Evolutionary conservation across 1,140 invertebrate genomes (phyloP).

Genomic region (Neodiprion pinetum): DNA sequence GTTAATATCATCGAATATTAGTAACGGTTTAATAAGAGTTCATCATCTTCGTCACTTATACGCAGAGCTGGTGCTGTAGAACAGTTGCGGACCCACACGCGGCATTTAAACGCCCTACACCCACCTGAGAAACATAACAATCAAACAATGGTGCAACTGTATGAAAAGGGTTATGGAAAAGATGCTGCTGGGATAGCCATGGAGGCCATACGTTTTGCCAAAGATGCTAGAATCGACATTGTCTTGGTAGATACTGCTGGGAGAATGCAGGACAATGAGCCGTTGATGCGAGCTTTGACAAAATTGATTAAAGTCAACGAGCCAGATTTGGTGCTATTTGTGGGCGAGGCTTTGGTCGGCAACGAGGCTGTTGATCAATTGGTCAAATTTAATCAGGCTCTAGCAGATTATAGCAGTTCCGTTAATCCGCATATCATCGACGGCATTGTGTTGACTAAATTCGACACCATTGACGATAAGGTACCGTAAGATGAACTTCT

Average conservation of each 20-base stretch:
- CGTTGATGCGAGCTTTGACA: slow-evolving; percentile 94
- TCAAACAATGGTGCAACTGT: slow-evolving; percentile 88
- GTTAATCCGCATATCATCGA: slow-evolving; percentile 93
- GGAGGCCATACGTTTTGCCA: slow-evolving; percentile 92
- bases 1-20: background rate
- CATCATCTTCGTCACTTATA: slow-evolving; percentile 15
- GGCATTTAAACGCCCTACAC: slow-evolving; percentile 94
- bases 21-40: background rate
- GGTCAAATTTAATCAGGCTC: slow-evolving; percentile 97
- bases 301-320: slow-evolving; percentile 91
- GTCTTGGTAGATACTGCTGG: slow-evolving; percentile 98
- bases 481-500: slow-evolving; percentile 56
- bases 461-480: slow-evolving; percentile 99
- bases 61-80: slow-evolving; percentile 96
- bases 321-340: slow-evolving; percentile 97
- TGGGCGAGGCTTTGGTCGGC: slow-evolving; percentile 99
- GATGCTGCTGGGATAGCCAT: slow-evolving; percentile 98
- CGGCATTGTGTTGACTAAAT: slow-evolving; percentile 98
- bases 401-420: slow-evolving; percentile 86
- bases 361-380: slow-evolving; percentile 99
- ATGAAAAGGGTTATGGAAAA: slow-evolving; percentile 98
- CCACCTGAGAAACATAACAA: slow-evolving; percentile 76
- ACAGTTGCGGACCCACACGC: slow-evolving; percentile 94
- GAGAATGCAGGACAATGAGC: slow-evolving; percentile 99
- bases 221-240: slow-evolving; percentile 84